These are phyloP conservation scores for Chrysina gloriosa DNA, from an alignment of 2,888 invertebrate genomes.

Conservation along the genomic window DNA sequence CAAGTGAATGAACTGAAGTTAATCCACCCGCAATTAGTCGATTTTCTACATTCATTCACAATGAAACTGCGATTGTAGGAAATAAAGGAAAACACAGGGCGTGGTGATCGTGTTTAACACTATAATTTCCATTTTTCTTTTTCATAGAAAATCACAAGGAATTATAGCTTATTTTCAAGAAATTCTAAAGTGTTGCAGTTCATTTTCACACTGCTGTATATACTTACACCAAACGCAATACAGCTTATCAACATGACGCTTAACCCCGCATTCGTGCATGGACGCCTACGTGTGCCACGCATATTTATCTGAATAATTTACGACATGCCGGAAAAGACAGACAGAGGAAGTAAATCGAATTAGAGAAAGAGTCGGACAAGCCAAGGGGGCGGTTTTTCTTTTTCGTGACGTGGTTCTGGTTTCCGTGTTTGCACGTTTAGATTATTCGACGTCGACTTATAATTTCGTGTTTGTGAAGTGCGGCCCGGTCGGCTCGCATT, in stretches of 20 bases:
- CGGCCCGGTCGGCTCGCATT: neutral
- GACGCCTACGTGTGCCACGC: constrained; percentile 1
- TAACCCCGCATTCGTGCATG: neutral
- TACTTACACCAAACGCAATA: neutral
- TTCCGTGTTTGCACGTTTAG: neutral
- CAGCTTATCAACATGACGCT: neutral
- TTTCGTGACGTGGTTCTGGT: neutral
- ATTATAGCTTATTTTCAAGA: too few relatives aligned
- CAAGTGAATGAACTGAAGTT: too few relatives aligned
- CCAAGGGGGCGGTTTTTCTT: neutral
- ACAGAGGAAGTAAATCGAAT: constrained; percentile 19
- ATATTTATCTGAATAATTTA: constrained; percentile 29
- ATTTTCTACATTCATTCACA: too few relatives aligned
- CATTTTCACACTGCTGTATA: too few relatives aligned
- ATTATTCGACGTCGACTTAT: too few relatives aligned
- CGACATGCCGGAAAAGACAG: constrained; percentile 7
- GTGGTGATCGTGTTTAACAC: too few relatives aligned
- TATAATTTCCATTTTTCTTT: too few relatives aligned
- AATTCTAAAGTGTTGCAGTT: too few relatives aligned
- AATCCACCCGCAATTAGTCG: too few relatives aligned
- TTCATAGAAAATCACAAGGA: too few relatives aligned
- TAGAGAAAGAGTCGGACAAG: neutral
- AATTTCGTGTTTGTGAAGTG: neutral
- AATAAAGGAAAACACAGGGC: too few relatives aligned
- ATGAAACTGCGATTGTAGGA: too few relatives aligned